phyloP scores from a whole-genome alignment of 2,797 vertebrate species.

The Gorsachius magnificus region DNA sequence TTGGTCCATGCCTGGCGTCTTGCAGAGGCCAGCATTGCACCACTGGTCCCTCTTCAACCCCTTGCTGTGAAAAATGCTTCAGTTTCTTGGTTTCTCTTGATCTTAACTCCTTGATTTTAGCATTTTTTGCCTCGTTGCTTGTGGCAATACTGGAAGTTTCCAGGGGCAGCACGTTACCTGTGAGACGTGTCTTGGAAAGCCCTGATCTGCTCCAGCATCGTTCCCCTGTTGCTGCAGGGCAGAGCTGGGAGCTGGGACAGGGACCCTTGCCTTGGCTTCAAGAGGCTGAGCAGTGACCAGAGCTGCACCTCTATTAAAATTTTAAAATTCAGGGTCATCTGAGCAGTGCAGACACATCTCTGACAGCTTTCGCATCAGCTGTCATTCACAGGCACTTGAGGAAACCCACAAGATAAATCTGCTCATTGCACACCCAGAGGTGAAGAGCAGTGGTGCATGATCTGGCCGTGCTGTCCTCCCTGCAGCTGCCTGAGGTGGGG shows the following conservation, averaged over 20 bases:
- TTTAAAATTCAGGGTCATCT: not conserved
- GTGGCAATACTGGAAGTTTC: not conserved
- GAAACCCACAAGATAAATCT: rapidly evolving
- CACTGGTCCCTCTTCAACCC: not conserved
- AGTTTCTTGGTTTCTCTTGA: not conserved
- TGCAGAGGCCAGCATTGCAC: rapidly evolving
- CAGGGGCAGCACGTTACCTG: rapidly evolving
- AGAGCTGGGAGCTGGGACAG: not conserved
- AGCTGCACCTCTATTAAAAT: not conserved
- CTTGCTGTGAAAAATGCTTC: not conserved
- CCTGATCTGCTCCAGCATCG: rapidly evolving
- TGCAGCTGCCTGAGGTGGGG: not conserved
- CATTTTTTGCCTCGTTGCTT: rapidly evolving
- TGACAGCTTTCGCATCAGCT: not conserved
- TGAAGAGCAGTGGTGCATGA: not conserved
- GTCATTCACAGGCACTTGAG: not conserved
- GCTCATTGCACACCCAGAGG: rapidly evolving
- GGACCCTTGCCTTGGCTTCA: rapidly evolving
- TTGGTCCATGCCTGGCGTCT: rapidly evolving
- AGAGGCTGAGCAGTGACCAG: not conserved
- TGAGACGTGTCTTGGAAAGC: not conserved
- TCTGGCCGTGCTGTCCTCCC: no score
- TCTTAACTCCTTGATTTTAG: not conserved
- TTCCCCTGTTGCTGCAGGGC: not conserved
- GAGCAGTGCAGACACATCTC: not conserved